Evolutionary conservation across 1,140 invertebrate species (phyloP).

Genomic region (Pseudoatta argentina): DNA sequence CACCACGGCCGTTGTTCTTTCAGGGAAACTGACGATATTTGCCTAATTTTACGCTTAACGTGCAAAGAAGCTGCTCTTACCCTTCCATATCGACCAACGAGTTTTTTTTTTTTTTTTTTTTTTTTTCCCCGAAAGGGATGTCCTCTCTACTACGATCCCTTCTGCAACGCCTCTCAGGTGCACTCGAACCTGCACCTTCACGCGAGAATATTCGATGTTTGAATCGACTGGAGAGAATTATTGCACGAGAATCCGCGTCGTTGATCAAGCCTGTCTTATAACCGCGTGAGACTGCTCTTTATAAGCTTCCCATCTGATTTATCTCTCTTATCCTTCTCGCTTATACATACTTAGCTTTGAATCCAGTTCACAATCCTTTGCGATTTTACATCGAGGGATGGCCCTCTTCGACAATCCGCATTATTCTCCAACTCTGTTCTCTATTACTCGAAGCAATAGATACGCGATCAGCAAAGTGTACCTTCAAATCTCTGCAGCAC

Average conservation of each 20-base stretch:
- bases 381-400: not conserved
- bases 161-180: not conserved
- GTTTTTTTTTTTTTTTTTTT: constrained; percentile 14
- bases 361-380: not conserved
- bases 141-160: not conserved
- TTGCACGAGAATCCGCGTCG: not conserved
- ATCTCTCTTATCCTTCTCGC: not conserved
- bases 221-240: constrained; percentile 16
- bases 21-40: constrained; percentile 28
- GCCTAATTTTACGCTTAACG: constrained; percentile 55
- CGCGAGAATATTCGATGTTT: not conserved
- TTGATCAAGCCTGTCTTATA: not conserved
- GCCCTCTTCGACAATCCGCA: not conserved
- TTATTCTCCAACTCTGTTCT: not conserved
- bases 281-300: not conserved
- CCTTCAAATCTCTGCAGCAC: not conserved
- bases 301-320: constrained; percentile 1
- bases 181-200: not conserved
- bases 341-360: not conserved
- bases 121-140: not conserved
- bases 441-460: not conserved
- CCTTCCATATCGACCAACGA: constrained; percentile 20
- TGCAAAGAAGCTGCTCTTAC: constrained; percentile 54
- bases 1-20: constrained; percentile 37
- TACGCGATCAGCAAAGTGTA: not conserved